Conservation (phyloP, 1,140 invertebrate species). For the Leptinotarsa texana region DNA sequence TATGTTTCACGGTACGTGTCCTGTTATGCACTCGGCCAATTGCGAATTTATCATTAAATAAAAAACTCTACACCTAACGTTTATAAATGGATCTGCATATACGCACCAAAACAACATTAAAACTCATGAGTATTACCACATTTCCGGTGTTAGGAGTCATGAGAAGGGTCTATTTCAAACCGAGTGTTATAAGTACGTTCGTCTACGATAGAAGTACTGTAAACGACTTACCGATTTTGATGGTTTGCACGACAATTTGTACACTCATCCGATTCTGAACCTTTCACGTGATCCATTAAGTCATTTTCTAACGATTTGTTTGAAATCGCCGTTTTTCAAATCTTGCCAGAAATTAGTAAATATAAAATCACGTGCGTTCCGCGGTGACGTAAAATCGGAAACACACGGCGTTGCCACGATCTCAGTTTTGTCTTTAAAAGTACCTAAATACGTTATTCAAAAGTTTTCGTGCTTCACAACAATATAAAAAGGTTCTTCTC, state of each 20-base stretch:
- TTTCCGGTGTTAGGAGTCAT: neutral
- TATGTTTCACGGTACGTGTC: too few species aligned
- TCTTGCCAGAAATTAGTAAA: conserved; percentile 22
- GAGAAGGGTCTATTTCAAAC: neutral
- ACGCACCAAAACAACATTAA: neutral
- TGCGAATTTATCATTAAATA: too few species aligned
- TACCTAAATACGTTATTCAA: neutral
- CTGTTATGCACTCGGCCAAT: too few species aligned
- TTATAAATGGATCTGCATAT: neutral
- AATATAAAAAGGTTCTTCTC: neutral
- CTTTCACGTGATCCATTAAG: conserved; percentile 21
- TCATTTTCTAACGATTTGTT: conserved; percentile 22
- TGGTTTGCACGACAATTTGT: neutral
- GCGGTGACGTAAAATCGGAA: conserved; percentile 16
- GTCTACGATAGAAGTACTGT: neutral
- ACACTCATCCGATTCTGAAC: neutral
- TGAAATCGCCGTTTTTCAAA: conserved; percentile 4
- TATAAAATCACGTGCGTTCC: conserved; percentile 22
- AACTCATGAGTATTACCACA: neutral
- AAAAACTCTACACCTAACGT: neutral
- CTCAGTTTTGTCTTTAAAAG: too few species aligned
- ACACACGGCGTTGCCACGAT: neutral
- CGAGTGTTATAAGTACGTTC: neutral
- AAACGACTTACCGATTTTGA: neutral
- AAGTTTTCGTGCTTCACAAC: neutral